Base-by-base conservation (phyloP, 2,113 vertebrate species). In the Rhynchomys soricoides region DNA sequence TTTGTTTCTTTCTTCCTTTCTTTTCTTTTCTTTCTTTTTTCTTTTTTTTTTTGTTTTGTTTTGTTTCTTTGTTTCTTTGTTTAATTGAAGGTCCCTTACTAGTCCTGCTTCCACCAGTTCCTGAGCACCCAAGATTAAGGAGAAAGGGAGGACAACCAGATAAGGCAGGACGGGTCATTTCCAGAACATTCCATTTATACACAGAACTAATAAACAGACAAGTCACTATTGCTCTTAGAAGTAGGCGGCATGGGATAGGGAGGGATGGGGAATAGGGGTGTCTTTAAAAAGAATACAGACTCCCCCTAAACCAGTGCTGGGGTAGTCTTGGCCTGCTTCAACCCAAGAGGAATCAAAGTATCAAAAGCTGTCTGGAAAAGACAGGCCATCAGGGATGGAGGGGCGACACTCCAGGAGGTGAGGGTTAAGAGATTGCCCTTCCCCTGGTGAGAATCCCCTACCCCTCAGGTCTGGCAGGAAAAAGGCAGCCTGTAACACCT, bases 31-130 rank as follows among this genome's bases (percentile, higher is more conserved):
- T 13, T 17, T 9, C 1, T 0, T n/a, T 9, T n/a, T 7, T n/a
- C 4, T 19, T 2, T 71, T 19, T 71, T 0, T n/a, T 3, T n/a
- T 2, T 34, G 2, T 15, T 0, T 34, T 34, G 5, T 12, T 15
- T 34, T 68, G 0, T 34, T 34, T 34, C 1, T 34, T 34, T 71
- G 2, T 21, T n/a, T 71, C 17, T 3, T n/a, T n/a, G 8, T 29
- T 82, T 82, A 82, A 26, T n/a, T 82, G 37, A 82, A 57, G 37
- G 52, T 57, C 52, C 52, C 52, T n/a, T 26, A 57, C 37, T 82
- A 52, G 52, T 57, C 78, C 78, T 82, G 52, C 37, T 82, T 82
- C 37, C 52, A 15, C 3, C 5, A 68, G 66, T 37, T 34, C 5
- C 34, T 40, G 52, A 82, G 37, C 40, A 21, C 34, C 77, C 75